Evolutionary conservation across 2,888 invertebrate species (phyloP).

Genomic region (Arctia plantaginis): DNA sequence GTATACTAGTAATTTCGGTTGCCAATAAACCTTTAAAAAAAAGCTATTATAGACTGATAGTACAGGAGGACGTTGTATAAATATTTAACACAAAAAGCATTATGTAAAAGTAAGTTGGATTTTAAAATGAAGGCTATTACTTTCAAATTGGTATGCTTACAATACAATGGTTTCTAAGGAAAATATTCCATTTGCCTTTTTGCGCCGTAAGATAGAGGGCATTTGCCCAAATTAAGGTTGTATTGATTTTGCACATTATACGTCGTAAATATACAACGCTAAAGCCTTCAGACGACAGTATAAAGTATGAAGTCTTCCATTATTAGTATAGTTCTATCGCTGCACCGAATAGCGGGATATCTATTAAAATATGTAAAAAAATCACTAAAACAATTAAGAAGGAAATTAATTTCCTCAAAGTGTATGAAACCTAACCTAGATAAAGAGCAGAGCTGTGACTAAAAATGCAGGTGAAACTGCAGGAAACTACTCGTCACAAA

Average conservation of each 20-base stretch:
- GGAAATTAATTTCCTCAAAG: no score
- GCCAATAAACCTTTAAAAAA: no score
- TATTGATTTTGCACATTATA: constrained; percentile 46
- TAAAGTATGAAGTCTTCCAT: neutral
- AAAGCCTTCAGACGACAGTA: neutral
- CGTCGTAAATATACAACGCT: constrained; percentile 10
- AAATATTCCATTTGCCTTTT: constrained; percentile 15
- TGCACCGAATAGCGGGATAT: no score
- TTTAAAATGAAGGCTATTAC: neutral
- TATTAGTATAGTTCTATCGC: neutral
- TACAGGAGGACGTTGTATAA: no score
- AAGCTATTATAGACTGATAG: no score
- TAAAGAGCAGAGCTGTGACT: no score
- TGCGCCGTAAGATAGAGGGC: constrained; percentile 27
- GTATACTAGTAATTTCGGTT: no score
- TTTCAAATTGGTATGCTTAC: neutral
- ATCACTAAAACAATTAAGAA: no score
- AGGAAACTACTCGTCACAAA: neutral
- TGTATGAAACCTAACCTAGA: no score
- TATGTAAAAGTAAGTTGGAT: neutral
- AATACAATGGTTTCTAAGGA: neutral
- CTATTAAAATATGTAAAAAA: no score
- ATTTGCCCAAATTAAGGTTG: constrained; percentile 46
- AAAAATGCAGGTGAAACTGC: no score
- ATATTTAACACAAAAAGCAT: neutral